Conservation (phyloP, 2,797 vertebrate species). For the Myiotriccus ornatus region DNA sequence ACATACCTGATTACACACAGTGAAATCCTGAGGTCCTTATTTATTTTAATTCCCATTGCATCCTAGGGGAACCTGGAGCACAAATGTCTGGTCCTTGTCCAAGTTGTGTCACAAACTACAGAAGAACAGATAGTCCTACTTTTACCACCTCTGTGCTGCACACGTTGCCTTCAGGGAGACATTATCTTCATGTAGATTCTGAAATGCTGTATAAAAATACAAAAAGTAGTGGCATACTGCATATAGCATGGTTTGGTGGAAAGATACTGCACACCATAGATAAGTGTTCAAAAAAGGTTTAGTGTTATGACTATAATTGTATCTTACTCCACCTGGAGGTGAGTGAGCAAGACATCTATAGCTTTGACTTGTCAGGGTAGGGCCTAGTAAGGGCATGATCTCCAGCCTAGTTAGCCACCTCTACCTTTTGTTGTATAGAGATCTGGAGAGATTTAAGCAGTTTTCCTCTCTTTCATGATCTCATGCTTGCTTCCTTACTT, state of each 20-base stretch:
- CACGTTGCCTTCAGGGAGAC: background rate
- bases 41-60: background rate
- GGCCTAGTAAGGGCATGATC: background rate
- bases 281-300: background rate
- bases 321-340: background rate
- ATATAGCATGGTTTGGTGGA: background rate
- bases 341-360: background rate
- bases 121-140: background rate
- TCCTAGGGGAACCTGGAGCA: background rate
- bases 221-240: background rate
- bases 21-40: background rate
- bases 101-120: background rate
- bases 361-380: background rate
- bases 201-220: background rate
- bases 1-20: background rate
- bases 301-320: background rate
- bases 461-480: background rate
- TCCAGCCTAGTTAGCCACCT: background rate
- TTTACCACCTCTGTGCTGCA: background rate
- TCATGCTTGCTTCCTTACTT: background rate
- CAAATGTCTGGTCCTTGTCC: fast-evolving
- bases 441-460: background rate
- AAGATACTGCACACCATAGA: background rate
- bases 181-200: background rate
- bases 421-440: background rate